Base-by-base conservation (phyloP, 2,797 vertebrate species). In the Alca torda region DNA sequence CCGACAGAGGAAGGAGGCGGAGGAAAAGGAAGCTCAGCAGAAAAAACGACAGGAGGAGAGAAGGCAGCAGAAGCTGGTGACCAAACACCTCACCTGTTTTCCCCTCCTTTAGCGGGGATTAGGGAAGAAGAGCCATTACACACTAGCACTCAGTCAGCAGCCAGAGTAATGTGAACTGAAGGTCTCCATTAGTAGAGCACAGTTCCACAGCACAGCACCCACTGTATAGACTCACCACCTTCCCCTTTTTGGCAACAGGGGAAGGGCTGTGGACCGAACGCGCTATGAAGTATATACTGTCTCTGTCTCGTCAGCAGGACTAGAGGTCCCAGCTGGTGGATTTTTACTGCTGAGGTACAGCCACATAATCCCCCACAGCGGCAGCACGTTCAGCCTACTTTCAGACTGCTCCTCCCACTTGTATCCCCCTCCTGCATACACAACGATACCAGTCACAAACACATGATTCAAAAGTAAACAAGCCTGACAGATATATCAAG, bases 21-120 rank as follows among this genome's bases (percentile, higher is more conserved):
- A 99, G 96, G 98, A 99, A 97, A 99, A 98, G 87, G 93, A 94
- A 83, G 97, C 97, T 89, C 98, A 97, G 50, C 94, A 95, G 28
- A 96, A 99, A 85, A 98, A 96, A 91, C 98, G 87, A 75, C 98
- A 69, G 43, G 98, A 99, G 96, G 98, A 99, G 93, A 99, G 96
- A 95, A 98, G 97, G 94, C 97, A 98, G 76, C 98, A 98, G 94
- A 98, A 96, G 97, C 98, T 98, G 98, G 99, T 98, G 69, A 95
- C 73, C 84, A 53, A 53, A 48, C 68, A 30, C 33, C 11, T 77
- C 16, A 59, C 20, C 16, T 74, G 11, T 84, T 75, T 73, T 10
- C 43, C 50, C 16, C 12, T 2, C 6, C 13, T 80, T 69, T 53
- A 72, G 43, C 41, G 48, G 39, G 30, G 31, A 63, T 57, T 60